phyloP scores from a whole-genome alignment of 64 coral and sea anemone genomes.

The Dendronephthya gigantea region DNA sequence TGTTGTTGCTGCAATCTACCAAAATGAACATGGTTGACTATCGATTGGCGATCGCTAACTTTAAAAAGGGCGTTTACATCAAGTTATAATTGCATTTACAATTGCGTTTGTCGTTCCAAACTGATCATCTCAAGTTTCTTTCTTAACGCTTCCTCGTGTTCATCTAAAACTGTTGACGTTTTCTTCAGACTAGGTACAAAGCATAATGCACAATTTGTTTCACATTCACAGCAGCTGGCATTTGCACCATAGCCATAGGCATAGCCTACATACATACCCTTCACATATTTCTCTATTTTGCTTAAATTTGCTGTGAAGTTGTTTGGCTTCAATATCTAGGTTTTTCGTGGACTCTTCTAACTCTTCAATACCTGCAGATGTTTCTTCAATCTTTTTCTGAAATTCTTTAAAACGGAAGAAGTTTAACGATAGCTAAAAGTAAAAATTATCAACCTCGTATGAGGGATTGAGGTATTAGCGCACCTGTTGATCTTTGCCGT shows the following conservation, averaged over 20 bases:
- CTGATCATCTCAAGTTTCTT: constrained; percentile 45
- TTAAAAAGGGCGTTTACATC: no score
- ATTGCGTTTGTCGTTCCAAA: neutral
- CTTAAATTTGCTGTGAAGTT: constrained; percentile 65
- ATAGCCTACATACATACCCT: no score
- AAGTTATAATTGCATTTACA: no score
- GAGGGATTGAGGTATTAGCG: neutral
- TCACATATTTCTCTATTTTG: constrained; percentile 90
- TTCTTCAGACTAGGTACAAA: constrained; percentile 37
- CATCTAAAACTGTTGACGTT: constrained; percentile 40
- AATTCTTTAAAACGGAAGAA: constrained; percentile 39
- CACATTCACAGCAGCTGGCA: no score
- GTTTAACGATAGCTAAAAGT: no score
- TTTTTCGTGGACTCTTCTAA: constrained; percentile 57
- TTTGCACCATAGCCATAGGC: no score
- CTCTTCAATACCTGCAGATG: constrained; percentile 23
- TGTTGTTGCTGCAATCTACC: neutral
- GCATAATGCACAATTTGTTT: no score
- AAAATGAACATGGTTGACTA: no score
- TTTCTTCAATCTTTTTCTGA: constrained; percentile 54
- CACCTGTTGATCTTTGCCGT: constrained; percentile 61
- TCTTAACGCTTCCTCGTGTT: constrained; percentile 61
- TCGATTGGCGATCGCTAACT: no score
- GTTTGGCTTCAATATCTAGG: constrained; percentile 77
- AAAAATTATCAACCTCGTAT: no score